A percentile compares a stretch with the other conserved stretches of the same genome.
These are phyloP conservation scores for Naso thynnoides DNA, from an alignment of 2,797 vertebrate genomes.

Conservation along the genomic window DNA sequence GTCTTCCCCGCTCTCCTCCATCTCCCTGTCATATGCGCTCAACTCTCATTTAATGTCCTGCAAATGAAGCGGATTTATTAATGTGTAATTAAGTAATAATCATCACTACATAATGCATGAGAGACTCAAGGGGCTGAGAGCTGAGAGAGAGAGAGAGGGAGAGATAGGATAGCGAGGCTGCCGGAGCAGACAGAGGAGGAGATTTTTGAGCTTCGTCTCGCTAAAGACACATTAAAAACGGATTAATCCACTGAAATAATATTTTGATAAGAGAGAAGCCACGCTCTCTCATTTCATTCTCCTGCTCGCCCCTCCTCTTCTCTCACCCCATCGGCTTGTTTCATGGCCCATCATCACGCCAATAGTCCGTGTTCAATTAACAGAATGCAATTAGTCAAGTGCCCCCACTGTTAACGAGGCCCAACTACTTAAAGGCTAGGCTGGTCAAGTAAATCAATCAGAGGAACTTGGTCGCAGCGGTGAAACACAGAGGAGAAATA, in stretches of 20 bases:
- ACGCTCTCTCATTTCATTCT: slow-evolving; percentile 57
- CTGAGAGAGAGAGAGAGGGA: slow-evolving; percentile 65
- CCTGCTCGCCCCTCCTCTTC: slow-evolving; percentile 57
- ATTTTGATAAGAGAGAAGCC: slow-evolving; percentile 86
- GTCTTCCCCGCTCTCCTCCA: slow-evolving; percentile 60
- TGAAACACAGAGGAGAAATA: slow-evolving; percentile 14
- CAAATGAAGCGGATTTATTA: slow-evolving; percentile 91
- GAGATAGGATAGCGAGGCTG: slow-evolving; percentile 72
- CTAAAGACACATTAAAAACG: slow-evolving; percentile 87
- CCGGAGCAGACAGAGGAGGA: slow-evolving; percentile 69
- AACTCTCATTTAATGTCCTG: slow-evolving; percentile 88
- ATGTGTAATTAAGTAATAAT: slow-evolving; percentile 92
- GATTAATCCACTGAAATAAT: slow-evolving; percentile 88
- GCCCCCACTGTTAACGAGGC: slow-evolving; percentile 66
- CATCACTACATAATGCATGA: slow-evolving; percentile 90
- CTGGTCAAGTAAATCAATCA: slow-evolving; percentile 65
- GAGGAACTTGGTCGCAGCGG: slow-evolving; percentile 25
- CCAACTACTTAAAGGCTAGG: slow-evolving; percentile 64
- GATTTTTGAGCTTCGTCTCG: slow-evolving; percentile 76
- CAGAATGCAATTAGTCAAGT: slow-evolving; percentile 74
- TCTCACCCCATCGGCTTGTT: slow-evolving; percentile 66
- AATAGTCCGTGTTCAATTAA: slow-evolving; percentile 80
- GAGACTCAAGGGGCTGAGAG: slow-evolving; percentile 84
- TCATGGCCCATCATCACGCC: slow-evolving; percentile 62
- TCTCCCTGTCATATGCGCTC: slow-evolving; percentile 83